Evolutionary conservation across 2,888 invertebrate species (phyloP), one percentile per base, ranked within the genome.

Genomic region (Melieria crassipennis): DNA sequence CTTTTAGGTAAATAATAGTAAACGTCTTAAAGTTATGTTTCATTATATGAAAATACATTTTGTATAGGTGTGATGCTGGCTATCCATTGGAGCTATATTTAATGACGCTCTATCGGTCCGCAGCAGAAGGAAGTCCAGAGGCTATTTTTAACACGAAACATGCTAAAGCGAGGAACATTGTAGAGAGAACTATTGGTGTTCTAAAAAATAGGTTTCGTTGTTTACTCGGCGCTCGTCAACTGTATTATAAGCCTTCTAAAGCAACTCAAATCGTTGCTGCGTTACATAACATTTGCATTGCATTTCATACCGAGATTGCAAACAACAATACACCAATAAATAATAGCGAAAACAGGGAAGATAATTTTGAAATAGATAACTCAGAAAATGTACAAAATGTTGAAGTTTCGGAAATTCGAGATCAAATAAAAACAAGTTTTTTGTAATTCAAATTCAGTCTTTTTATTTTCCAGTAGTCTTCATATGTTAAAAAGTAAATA

Each of bases 341-440:
- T 50, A 50, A 50, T 50, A 46, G 42, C 52, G 52, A 4, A 67
- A 67, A 66, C 68, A 69, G 45, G 30, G 56, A 50, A 46, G 11
- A 50, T 50, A 50, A 50, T 50, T 50, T 50, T 50, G 10, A 50
- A 50, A 50, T 50, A 50, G 11, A 50, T 50, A 11, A 11, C 50
- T 10, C 3, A 10, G 50, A 11, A 50, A 50, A 50, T 48, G 0
- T 50, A 55, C 46, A 58, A 43, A 43, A 43, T 13, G 16, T 43
- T 30, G 30, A 30, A 30, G 30, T 2, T 30, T 30, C 30, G 30
- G 30, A 30, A 30, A 30, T n/a, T n/a, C n/a, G n/a, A n/a, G n/a
- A n/a, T 30, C 30, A 30, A 30, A 30, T 30, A 30, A 30, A 30
- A 30, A 30, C 30, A 30, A 30, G 30, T 30, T 30, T 30, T 30